Conservation (phyloP, 2,888 invertebrate species). For the Physocephala rufipes region DNA sequence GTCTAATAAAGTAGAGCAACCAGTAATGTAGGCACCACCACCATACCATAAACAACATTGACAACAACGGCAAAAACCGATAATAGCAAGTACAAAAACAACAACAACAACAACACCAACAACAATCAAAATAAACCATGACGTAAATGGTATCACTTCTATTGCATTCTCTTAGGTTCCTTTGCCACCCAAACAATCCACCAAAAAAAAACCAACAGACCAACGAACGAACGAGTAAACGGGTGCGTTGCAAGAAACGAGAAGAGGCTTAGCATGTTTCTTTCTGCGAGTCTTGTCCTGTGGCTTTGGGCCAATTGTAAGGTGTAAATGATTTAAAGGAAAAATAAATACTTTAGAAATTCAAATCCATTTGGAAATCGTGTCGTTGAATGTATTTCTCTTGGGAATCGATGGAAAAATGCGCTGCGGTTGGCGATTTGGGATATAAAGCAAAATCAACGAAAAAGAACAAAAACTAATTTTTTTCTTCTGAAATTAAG, state of each 20-base stretch:
- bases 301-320: conserved; percentile 46
- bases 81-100: conserved; percentile 36
- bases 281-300: conserved; percentile 3
- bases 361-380: conserved; percentile 44
- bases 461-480: too few species aligned
- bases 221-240: too few species aligned
- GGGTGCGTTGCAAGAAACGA: too few species aligned
- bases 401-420: neutral
- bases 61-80: conserved; percentile 37
- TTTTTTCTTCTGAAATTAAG: too few species aligned
- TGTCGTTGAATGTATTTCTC: conserved; percentile 5
- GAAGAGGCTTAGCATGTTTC: too few species aligned
- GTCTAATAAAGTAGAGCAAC: conserved; percentile 46
- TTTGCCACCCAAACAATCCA: neutral
- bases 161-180: conserved; percentile 1
- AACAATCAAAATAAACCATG: neutral
- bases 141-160: neutral
- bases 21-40: conserved; percentile 10
- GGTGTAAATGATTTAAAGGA: conserved; percentile 51
- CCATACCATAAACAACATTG: conserved; percentile 31
- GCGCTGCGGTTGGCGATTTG: neutral
- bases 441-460: too few species aligned
- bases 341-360: conserved; percentile 46
- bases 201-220: neutral
- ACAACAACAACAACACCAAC: conserved; percentile 19